A percentile compares a stretch with the other conserved stretches of the same genome.
Evolutionary conservation across 2,797 vertebrate genomes (phyloP).

Genomic region (Tokudaia tokunoshimensis): DNA sequence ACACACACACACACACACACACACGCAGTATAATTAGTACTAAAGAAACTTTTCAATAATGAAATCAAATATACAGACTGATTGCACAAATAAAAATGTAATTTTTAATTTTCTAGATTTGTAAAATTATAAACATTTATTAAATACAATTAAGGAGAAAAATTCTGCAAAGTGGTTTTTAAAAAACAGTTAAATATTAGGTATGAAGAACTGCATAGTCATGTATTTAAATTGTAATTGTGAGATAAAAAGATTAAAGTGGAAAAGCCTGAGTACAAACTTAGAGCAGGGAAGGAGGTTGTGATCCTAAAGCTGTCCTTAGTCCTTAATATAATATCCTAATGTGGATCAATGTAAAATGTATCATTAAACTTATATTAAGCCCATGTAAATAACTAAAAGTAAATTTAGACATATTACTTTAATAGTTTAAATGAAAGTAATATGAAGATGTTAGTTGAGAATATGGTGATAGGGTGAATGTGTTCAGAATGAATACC

Average conservation of each 20-base stretch:
- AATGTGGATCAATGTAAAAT: not conserved
- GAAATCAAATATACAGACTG: conserved; percentile 78
- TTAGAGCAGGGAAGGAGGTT: not conserved
- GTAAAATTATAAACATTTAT: conserved; percentile 58
- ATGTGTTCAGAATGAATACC: not conserved
- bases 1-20: conserved; percentile 79
- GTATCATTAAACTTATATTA: not conserved
- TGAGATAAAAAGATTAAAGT: conserved; percentile 26
- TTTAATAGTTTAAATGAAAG: not conserved
- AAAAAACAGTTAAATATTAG: not conserved
- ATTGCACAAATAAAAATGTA: conserved; percentile 75
- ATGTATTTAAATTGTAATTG: conserved; percentile 2
- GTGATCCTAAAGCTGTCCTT: not conserved
- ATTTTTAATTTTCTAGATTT: not conserved
- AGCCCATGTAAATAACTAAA: not conserved
- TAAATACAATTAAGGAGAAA: not conserved
- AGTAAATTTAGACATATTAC: not conserved
- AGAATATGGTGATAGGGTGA: not conserved
- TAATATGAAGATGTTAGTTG: not conserved
- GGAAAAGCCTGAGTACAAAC: not conserved
- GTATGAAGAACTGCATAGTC: not conserved
- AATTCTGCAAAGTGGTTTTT: conserved; percentile 2
- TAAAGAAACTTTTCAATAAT: conserved; percentile 83
- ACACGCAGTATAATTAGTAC: conserved; percentile 85
- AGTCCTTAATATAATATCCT: not conserved